Conservation (phyloP, 2,888 invertebrate species). For the Oscheius sp. region DNA sequence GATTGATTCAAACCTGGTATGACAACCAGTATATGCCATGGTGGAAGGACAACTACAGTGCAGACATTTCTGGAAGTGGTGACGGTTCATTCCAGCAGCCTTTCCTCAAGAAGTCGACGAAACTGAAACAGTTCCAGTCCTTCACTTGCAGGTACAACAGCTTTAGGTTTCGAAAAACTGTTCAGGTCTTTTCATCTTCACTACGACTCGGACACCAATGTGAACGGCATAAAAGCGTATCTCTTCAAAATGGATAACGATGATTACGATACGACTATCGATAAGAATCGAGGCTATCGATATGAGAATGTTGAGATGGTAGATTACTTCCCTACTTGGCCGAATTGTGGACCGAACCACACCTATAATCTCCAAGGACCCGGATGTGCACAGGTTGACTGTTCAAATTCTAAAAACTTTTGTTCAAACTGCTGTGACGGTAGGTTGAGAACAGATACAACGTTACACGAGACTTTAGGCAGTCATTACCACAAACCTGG, state of each 20-base stretch:
- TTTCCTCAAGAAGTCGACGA: slow-evolving; percentile 55
- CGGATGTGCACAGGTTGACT: slow-evolving; percentile 3
- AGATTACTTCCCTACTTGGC: slow-evolving; percentile 61
- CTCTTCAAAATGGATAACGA: slow-evolving; percentile 53
- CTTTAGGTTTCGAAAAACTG: neutral
- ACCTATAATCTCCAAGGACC: slow-evolving; percentile 37
- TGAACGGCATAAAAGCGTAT: slow-evolving; percentile 54
- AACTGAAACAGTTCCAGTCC: slow-evolving; percentile 62
- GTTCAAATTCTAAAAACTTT: neutral
- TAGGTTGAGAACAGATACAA: neutral
- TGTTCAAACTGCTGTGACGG: slow-evolving; percentile 25
- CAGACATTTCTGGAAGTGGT: slow-evolving; percentile 43
- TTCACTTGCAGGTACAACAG: slow-evolving; percentile 50
- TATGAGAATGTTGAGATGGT: slow-evolving; percentile 52
- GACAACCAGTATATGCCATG: slow-evolving; percentile 44
- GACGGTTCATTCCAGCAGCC: slow-evolving; percentile 66
- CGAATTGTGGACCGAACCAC: slow-evolving; percentile 50
- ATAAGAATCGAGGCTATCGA: slow-evolving; percentile 49
- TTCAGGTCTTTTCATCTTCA: slow-evolving; percentile 54
- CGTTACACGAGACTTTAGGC: slow-evolving; percentile 4
- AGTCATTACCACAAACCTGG: neutral
- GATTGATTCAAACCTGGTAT: slow-evolving; percentile 51
- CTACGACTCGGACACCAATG: slow-evolving; percentile 47
- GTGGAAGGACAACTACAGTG: slow-evolving; percentile 43
- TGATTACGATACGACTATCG: slow-evolving; percentile 51